These are phyloP conservation scores for Schizopygopsis pylzovi DNA, from an alignment of 2,797 vertebrate species.

Conservation along the genomic window DNA sequence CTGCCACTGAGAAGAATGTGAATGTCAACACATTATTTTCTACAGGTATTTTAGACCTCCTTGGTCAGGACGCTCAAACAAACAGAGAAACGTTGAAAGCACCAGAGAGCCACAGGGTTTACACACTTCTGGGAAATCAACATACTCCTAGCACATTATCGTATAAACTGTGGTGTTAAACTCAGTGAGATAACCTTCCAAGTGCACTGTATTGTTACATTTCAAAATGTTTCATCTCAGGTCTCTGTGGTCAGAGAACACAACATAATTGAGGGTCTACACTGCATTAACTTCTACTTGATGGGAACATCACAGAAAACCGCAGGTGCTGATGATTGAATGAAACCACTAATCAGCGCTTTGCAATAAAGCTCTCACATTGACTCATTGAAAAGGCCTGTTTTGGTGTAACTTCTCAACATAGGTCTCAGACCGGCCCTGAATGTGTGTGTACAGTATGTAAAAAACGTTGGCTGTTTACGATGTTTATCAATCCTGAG, in stretches of 20 bases:
- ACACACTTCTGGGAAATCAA: not conserved
- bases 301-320: conserved; percentile 51
- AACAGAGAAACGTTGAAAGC: not conserved
- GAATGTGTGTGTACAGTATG: not conserved
- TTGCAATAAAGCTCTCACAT: conserved; percentile 50
- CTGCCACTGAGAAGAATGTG: not conserved
- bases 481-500: conserved; percentile 24
- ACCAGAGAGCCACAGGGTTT: not conserved
- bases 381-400: conserved; percentile 24
- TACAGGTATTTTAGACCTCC: conserved; percentile 6
- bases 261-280: conserved; percentile 44
- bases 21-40: not conserved
- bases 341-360: conserved; percentile 62
- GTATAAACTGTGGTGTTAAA: not conserved
- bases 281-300: conserved; percentile 52
- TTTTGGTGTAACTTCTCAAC: conserved; percentile 4
- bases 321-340: conserved; percentile 57
- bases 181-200: not conserved
- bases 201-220: not conserved
- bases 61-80: not conserved
- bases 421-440: not conserved
- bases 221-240: not conserved
- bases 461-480: conserved; percentile 4
- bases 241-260: conserved; percentile 38
- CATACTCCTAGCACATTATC: not conserved